Conservation (phyloP, 2,797 vertebrate species). For the Mycteria americana region DNA sequence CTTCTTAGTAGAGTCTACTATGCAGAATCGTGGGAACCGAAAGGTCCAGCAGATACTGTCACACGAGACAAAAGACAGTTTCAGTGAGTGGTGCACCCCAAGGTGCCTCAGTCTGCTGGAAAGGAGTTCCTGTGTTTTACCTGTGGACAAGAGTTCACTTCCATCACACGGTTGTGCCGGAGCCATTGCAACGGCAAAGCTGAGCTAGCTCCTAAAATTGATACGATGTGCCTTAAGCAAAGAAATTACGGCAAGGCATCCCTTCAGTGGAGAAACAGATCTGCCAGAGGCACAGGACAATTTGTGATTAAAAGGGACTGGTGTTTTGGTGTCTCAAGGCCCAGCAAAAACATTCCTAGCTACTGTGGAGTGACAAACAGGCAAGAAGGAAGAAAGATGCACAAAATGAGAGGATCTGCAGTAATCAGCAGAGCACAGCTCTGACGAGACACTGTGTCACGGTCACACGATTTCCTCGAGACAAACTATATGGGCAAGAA, state of each 20-base stretch:
- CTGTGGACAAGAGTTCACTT: not conserved
- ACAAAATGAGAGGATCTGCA: not conserved
- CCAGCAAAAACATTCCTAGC: not conserved
- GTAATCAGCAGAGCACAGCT: not conserved
- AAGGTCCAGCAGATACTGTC: not conserved
- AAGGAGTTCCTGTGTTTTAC: not conserved
- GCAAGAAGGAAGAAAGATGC: not conserved
- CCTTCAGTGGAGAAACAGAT: not conserved
- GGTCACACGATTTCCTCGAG: accelerated
- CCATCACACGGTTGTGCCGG: not conserved
- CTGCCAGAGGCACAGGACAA: too few relatives aligned
- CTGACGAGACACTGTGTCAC: not conserved
- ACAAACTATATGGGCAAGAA: not conserved
- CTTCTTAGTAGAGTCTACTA: not conserved
- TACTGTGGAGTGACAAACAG: not conserved
- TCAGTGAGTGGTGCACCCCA: not conserved
- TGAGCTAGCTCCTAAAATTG: not conserved
- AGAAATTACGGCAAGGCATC: not conserved
- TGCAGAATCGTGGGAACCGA: not conserved
- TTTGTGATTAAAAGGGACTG: not conserved
- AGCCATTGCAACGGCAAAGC: not conserved
- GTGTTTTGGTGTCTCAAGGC: not conserved
- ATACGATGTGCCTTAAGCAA: not conserved
- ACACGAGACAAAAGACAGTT: not conserved
- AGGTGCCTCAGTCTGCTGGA: not conserved